A percentile compares a stretch with the other conserved stretches of the same genome.
Evolutionary conservation across 2,888 invertebrate genomes (phyloP).

Genomic region (Boloria euphrosyne): DNA sequence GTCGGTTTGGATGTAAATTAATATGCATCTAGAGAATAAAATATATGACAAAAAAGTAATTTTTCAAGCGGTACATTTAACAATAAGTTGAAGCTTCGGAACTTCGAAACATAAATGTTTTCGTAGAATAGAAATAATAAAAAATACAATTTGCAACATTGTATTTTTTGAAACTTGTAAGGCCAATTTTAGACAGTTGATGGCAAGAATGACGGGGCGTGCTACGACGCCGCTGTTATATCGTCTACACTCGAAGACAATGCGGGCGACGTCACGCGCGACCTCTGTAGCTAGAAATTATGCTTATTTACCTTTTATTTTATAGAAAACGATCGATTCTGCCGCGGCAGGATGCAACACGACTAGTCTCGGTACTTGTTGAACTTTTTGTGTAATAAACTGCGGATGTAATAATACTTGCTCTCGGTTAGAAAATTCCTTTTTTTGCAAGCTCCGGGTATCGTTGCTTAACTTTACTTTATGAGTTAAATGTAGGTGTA

Average conservation of each 20-base stretch:
- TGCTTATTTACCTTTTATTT: constrained; percentile 58
- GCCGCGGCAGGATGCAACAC: constrained; percentile 45
- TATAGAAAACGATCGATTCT: constrained; percentile 59
- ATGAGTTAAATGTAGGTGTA: too few species aligned
- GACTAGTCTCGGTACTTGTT: constrained; percentile 31
- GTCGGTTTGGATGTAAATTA: too few species aligned
- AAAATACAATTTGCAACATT: constrained; percentile 17
- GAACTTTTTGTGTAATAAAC: constrained; percentile 59
- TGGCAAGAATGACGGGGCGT: constrained; percentile 44
- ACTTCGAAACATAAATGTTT: not conserved
- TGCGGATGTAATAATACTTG: constrained; percentile 61
- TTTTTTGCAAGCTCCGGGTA: constrained; percentile 42
- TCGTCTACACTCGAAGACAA: constrained; percentile 59
- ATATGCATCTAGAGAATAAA: too few species aligned
- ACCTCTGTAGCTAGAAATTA: constrained; percentile 60
- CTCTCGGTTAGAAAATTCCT: constrained; percentile 42
- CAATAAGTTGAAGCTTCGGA: not conserved
- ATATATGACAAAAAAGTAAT: too few species aligned
- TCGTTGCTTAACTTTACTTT: constrained; percentile 15
- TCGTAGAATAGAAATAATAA: constrained; percentile 14
- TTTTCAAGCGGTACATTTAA: too few species aligned
- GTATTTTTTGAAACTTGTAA: constrained; percentile 47
- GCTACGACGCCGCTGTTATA: constrained; percentile 21
- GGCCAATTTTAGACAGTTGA: constrained; percentile 58
- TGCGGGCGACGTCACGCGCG: constrained; percentile 65